Evolutionary conservation across 2,113 vertebrate genomes (phyloP).

Genomic region (Dromiciops gliroides): DNA sequence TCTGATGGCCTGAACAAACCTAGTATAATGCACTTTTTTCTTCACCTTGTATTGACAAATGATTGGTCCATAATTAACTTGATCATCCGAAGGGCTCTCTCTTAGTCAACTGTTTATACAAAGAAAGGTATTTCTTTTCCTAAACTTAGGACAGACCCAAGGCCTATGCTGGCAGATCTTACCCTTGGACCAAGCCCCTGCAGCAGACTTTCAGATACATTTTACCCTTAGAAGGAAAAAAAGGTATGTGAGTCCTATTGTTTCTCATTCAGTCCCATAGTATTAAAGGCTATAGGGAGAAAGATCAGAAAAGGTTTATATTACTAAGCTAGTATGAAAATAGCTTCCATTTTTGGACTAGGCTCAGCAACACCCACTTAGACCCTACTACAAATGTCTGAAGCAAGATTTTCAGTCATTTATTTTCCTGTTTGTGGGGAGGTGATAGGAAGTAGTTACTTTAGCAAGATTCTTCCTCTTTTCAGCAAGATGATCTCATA

Average conservation of each 20-base stretch:
- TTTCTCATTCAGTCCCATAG: not conserved
- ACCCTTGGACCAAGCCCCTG: slow-evolving; percentile 30
- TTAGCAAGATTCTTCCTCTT: not conserved
- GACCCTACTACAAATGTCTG: accelerated
- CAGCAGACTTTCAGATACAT: not conserved
- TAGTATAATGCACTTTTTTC: not conserved
- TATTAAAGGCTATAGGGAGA: not conserved
- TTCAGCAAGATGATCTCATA: no score
- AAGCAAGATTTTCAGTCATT: not conserved
- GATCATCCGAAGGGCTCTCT: not conserved
- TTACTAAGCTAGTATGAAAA: not conserved
- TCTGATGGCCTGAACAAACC: not conserved
- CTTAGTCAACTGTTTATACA: slow-evolving; percentile 29
- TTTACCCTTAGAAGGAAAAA: not conserved
- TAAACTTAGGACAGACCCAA: not conserved
- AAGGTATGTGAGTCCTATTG: not conserved
- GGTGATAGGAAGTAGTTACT: not conserved
- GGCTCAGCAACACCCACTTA: not conserved
- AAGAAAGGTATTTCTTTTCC: slow-evolving; percentile 56
- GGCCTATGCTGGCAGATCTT: slow-evolving; percentile 36
- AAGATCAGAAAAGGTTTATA: accelerated
- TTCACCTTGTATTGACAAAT: not conserved
- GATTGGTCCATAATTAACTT: slow-evolving; percentile 39
- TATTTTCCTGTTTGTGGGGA: not conserved
- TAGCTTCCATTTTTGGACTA: not conserved